These are phyloP conservation scores for Hofmannophila pseudospretella DNA, from an alignment of 2,888 invertebrate species.

Conservation along the genomic window DNA sequence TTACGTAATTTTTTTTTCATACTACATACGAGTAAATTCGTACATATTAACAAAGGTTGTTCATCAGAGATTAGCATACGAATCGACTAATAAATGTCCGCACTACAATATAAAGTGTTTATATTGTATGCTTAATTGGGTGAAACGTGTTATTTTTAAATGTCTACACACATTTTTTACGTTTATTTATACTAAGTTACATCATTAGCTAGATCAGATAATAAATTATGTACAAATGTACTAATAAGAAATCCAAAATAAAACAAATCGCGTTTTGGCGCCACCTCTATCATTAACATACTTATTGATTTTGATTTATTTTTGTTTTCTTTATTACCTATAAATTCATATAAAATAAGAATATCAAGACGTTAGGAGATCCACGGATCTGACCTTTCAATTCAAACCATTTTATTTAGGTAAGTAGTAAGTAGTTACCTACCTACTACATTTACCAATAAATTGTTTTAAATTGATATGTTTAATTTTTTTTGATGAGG, in stretches of 20 bases:
- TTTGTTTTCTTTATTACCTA: no score
- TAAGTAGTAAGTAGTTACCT: no score
- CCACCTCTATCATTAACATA: no score
- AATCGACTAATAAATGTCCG: conserved; percentile 13
- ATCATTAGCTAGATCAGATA: conserved; percentile 2
- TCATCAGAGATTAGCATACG: conserved; percentile 16
- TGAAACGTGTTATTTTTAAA: conserved; percentile 2
- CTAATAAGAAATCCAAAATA: background rate
- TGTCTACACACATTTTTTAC: conserved; percentile 1
- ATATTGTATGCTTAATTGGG: conserved; percentile 10
- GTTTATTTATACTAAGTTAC: background rate
- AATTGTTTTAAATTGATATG: no score
- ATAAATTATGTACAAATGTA: background rate
- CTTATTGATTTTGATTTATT: no score
- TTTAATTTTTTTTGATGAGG: no score
- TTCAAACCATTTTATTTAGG: no score
- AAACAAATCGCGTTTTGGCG: conserved; percentile 5
- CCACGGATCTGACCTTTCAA: no score
- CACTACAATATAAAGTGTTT: conserved; percentile 7
- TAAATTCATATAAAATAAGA: no score
- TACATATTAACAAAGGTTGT: conserved; percentile 11
- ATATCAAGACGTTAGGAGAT: no score
- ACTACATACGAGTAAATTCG: conserved; percentile 5
- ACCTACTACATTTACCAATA: no score
- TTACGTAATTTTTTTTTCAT: no score